These are phyloP conservation scores for Falco naumanni DNA, from an alignment of 2,797 vertebrate genomes.

Conservation along the genomic window DNA sequence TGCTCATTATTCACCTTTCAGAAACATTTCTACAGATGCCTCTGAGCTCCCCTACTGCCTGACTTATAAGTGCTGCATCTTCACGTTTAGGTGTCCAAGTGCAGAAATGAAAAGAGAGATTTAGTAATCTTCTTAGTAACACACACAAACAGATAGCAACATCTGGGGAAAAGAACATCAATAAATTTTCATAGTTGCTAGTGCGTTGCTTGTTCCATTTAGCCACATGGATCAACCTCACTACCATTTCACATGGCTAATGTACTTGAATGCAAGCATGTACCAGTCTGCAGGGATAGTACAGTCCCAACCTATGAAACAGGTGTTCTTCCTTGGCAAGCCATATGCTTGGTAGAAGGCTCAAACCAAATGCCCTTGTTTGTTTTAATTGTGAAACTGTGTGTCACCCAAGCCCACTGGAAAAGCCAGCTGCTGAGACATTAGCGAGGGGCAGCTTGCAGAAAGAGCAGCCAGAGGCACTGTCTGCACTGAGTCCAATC, in stretches of 20 bases:
- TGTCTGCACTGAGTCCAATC: rapidly evolving
- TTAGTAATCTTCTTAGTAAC: neutral
- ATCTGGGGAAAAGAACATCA: neutral
- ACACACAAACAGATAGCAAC: neutral
- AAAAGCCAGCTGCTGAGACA: neutral
- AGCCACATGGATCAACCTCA: neutral
- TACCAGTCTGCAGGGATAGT: neutral
- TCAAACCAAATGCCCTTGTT: neutral
- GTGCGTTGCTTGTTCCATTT: neutral
- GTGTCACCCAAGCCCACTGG: neutral
- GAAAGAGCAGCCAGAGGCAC: neutral
- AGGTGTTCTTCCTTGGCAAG: neutral
- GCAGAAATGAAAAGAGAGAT: neutral
- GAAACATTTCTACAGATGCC: neutral
- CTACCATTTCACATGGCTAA: neutral
- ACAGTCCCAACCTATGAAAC: neutral
- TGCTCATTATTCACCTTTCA: neutral
- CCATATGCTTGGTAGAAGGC: neutral
- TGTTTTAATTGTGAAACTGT: neutral
- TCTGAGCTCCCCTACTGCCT: neutral
- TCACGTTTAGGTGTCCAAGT: neutral
- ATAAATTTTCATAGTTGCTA: neutral
- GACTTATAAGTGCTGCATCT: neutral
- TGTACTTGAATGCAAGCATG: rapidly evolving
- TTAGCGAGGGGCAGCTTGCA: neutral